Conservation (phyloP, 2,113 vertebrate species). For the Siphamia tubifer region DNA sequence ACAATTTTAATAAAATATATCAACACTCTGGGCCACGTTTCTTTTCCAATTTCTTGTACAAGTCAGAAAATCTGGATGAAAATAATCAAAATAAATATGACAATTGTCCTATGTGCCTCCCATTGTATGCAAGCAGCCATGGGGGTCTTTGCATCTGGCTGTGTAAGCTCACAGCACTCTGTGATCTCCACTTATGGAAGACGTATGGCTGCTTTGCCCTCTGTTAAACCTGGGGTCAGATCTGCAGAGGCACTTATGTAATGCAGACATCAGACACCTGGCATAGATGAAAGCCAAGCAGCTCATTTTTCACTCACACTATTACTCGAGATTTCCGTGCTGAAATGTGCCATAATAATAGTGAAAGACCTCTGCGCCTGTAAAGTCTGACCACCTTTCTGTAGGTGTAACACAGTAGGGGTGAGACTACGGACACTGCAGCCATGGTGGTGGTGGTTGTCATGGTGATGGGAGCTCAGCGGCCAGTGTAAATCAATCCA, state of each 20-base stretch:
- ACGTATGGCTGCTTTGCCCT: constrained; percentile 34
- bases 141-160: background rate
- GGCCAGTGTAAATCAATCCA: constrained; percentile 32
- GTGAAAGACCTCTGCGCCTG: constrained; percentile 4
- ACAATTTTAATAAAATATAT: no score
- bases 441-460: constrained; percentile 42
- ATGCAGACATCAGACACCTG: constrained; percentile 56
- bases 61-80: no score
- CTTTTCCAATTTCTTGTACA: no score
- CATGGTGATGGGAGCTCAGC: constrained; percentile 15
- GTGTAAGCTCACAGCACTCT: background rate
- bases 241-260: constrained; percentile 45
- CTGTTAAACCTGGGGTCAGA: constrained; percentile 28
- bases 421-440: constrained; percentile 20
- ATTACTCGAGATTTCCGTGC: constrained; percentile 30
- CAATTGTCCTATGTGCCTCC: no score
- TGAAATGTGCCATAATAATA: constrained; percentile 37
- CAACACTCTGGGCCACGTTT: no score
- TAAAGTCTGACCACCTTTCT: background rate
- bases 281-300: constrained; percentile 47
- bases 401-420: constrained; percentile 25
- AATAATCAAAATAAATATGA: no score
- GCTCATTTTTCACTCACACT: constrained; percentile 41
- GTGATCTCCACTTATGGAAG: constrained; percentile 51
- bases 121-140: background rate